Base-by-base conservation (phyloP, 2,113 vertebrate species). In the Lophius piscatorius region DNA sequence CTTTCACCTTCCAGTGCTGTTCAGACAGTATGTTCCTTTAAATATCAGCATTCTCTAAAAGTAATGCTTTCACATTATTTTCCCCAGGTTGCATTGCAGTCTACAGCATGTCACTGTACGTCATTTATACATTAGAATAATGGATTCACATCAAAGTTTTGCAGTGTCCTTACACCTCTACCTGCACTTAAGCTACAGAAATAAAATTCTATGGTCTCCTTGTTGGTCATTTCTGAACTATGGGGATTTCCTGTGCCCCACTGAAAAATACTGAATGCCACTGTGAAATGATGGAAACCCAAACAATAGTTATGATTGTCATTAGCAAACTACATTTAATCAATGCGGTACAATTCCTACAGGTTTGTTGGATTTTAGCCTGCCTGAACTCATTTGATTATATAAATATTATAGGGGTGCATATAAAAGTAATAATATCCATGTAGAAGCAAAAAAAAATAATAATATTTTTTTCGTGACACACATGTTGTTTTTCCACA, bases 201-300 rank as follows among this genome's bases (percentile, higher is more conserved):
- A n/a, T 10, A 31, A 10, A 3, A 31, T 10, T 31, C 29, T 10
- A 10, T 31, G 29, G 29, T 33, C 33, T 39, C 6, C 12, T 17
- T 34, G 45, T 46, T 51, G 0, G 54, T 56, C 21, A 40, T 11
- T 26, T 62, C 18, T 33, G 22, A 14, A 6, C 24, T 34, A 13
- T 4, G 8, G 13, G 18, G 21, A 49, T 59, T 56, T 70, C 29
- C 26, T 42, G 45, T 21, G 50, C 41, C 31, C 61, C 9, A 48
- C 21, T 13, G 18, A 56, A 38, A 61, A 48, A 49, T 12, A 42
- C 39, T 51, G 7, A 46, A 21, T 36, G 42, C 34, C 38, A 18
- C 33, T 57, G 9, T 26, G 33, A 65, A 39, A 63, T 52, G 6
- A 66, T 50, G 44, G 36, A 63, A 69, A 65, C 12, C 36, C 35